A percentile compares a stretch with the other conserved stretches of the same genome.
Conservation (phyloP, 2,113 vertebrate species). For the Reinhardtius hippoglossoides region DNA sequence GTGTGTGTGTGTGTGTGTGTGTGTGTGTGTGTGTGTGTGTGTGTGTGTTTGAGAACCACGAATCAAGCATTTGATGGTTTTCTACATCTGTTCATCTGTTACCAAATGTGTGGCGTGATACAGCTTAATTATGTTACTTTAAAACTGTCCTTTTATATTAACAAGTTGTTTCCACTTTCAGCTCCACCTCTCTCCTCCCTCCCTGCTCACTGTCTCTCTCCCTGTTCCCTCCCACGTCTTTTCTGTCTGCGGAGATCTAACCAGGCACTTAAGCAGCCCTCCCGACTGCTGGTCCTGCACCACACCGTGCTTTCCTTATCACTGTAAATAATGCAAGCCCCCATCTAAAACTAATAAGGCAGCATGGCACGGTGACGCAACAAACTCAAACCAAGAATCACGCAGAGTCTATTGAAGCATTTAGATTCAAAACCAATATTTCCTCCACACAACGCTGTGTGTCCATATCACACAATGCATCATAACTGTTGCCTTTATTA, state of each 20-base stretch:
- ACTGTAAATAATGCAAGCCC: slow-evolving; percentile 68
- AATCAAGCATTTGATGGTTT: no score
- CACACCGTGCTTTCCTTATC: slow-evolving; percentile 51
- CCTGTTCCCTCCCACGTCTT: slow-evolving; percentile 46
- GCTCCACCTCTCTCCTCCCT: not conserved
- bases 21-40: not conserved
- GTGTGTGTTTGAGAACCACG: not conserved
- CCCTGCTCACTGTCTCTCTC: slow-evolving; percentile 23
- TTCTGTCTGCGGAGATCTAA: slow-evolving; percentile 52
- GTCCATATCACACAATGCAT: not conserved
- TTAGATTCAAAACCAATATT: slow-evolving; percentile 17
- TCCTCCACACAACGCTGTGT: not conserved
- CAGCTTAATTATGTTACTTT: slow-evolving; percentile 4
- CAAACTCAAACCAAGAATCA: slow-evolving; percentile 21
- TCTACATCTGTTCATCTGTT: no score
- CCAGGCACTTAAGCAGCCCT: slow-evolving; percentile 48
- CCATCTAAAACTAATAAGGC: slow-evolving; percentile 60
- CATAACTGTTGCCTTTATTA: not conserved
- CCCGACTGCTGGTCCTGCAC: slow-evolving; percentile 44
- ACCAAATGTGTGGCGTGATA: no score
- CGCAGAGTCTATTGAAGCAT: slow-evolving; percentile 12
- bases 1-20: not conserved
- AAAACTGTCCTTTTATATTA: slow-evolving; percentile 15
- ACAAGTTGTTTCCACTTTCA: slow-evolving; percentile 9
- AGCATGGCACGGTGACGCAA: slow-evolving; percentile 9